Evolutionary conservation across 2,888 invertebrate species (phyloP).

Genomic region (Labia minor): DNA sequence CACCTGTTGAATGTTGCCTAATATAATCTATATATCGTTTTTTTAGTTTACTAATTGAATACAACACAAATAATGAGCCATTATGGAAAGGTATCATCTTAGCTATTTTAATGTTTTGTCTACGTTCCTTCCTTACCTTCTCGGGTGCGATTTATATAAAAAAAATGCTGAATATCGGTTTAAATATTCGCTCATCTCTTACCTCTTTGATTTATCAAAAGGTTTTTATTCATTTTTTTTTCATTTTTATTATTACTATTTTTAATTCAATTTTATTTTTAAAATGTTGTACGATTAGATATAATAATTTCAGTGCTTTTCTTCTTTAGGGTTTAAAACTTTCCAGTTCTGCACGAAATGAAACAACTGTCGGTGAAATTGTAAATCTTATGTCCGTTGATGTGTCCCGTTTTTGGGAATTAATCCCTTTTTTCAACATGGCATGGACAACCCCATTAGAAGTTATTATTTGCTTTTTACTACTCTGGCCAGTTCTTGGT

Average conservation of each 20-base stretch:
- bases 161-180: slow-evolving; percentile 78
- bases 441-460: slow-evolving; percentile 86
- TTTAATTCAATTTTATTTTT: too few species aligned
- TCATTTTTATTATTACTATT: background rate
- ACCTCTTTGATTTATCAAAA: slow-evolving; percentile 86
- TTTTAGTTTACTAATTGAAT: slow-evolving; percentile 58
- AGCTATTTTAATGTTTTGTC: slow-evolving; percentile 59
- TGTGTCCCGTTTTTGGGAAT: slow-evolving; percentile 76
- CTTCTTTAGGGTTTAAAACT: slow-evolving; percentile 47
- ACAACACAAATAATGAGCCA: slow-evolving; percentile 50
- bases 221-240: slow-evolving; percentile 32
- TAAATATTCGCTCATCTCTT: slow-evolving; percentile 77
- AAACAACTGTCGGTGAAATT: slow-evolving; percentile 81
- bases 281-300: too few species aligned
- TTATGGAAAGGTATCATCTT: slow-evolving; percentile 83
- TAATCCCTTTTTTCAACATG: slow-evolving; percentile 76
- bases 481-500: slow-evolving; percentile 73
- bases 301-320: too few species aligned
- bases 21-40: too few species aligned
- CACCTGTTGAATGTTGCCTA: too few species aligned
- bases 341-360: slow-evolving; percentile 67
- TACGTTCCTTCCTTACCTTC: slow-evolving; percentile 69
- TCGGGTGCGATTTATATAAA: slow-evolving; percentile 85
- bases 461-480: slow-evolving; percentile 72
- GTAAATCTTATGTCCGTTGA: slow-evolving; percentile 89